Evolutionary conservation across 2,113 vertebrate genomes (phyloP).

Genomic region (Trematomus loennbergii): DNA sequence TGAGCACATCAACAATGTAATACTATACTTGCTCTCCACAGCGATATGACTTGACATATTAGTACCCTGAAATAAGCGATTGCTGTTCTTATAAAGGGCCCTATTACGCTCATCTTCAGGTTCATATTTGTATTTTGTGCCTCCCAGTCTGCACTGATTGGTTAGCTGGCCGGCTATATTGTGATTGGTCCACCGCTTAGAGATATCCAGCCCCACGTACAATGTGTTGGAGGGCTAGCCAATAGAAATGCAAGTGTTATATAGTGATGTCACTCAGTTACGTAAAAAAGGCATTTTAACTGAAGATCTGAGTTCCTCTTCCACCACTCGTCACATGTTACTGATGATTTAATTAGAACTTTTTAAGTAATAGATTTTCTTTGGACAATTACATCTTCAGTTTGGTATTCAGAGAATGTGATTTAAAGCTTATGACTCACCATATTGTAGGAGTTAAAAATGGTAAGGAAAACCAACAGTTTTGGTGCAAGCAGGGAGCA

Average conservation of each 20-base stretch:
- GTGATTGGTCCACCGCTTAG: no score
- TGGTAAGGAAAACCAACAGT: neutral
- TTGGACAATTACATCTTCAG: neutral
- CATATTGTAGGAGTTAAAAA: conserved; percentile 1
- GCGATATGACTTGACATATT: conserved; percentile 6
- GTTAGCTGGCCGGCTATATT: no score
- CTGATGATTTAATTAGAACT: neutral
- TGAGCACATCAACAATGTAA: neutral
- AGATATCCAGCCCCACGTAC: no score
- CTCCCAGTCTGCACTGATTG: no score
- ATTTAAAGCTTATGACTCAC: neutral
- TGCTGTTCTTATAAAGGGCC: neutral
- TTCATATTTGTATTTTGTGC: no score
- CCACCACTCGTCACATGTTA: neutral
- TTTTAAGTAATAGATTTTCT: neutral
- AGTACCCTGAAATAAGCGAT: neutral
- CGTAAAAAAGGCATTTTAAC: no score
- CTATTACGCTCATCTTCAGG: no score
- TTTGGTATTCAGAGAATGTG: neutral
- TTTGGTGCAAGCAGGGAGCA: neutral
- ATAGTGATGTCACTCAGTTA: no score
- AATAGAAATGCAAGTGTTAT: no score
- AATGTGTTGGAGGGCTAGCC: no score
- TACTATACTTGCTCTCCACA: neutral
- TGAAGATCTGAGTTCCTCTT: no score